Conservation (phyloP, 2,888 invertebrate genomes). For the Cheilosia impressa region DNA sequence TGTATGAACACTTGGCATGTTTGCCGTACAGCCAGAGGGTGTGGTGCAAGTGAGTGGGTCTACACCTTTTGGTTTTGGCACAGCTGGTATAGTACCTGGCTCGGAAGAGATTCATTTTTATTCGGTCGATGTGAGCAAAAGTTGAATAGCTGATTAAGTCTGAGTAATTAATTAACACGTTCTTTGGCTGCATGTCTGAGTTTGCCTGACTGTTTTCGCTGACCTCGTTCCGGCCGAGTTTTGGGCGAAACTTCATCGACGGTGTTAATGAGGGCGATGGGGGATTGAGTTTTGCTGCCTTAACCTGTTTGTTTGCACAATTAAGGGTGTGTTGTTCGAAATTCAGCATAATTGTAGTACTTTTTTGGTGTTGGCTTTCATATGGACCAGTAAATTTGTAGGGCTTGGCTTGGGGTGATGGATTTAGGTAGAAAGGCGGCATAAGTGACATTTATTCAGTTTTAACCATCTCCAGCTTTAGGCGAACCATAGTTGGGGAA, state of each 20-base stretch:
- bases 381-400: background rate
- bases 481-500: no score
- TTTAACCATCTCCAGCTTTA: no score
- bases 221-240: conserved; percentile 28
- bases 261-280: conserved; percentile 1
- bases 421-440: background rate
- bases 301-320: background rate
- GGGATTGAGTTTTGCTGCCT: background rate
- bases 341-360: background rate
- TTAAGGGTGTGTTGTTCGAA: conserved; percentile 5
- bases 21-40: conserved; percentile 6
- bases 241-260: background rate
- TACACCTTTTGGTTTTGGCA: background rate
- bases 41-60: conserved; percentile 2
- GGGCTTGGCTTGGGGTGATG: background rate
- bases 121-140: conserved; percentile 21
- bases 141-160: conserved; percentile 58
- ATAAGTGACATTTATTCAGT: background rate
- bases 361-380: background rate
- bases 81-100: background rate
- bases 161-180: conserved; percentile 59
- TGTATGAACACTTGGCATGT: conserved; percentile 20
- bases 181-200: conserved; percentile 5
- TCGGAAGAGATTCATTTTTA: conserved; percentile 22
- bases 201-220: conserved; percentile 23